phyloP scores from a whole-genome alignment of 2,888 invertebrate genomes.

The Octonoba sinensis region DNA sequence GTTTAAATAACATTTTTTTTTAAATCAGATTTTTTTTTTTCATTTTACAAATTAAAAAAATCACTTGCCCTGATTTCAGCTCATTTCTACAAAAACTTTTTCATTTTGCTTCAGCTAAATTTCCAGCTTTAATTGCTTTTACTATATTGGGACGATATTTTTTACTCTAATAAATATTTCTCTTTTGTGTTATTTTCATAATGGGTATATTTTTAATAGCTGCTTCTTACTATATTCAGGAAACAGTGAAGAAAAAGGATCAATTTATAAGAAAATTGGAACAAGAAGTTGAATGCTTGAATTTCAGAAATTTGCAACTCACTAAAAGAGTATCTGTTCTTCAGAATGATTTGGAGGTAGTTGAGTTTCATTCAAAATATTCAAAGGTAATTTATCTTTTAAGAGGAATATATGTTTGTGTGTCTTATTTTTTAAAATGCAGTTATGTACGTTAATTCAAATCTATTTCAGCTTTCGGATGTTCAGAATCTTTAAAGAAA shows the following conservation, averaged over 20 bases:
- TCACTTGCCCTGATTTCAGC: no score
- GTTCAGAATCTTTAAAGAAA: no score
- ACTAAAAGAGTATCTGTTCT: slow-evolving; percentile 90
- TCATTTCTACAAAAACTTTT: no score
- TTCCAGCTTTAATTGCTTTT: no score
- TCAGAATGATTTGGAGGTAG: slow-evolving; percentile 86
- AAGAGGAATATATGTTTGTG: no score
- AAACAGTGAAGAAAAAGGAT: slow-evolving; percentile 85
- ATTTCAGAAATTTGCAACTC: slow-evolving; percentile 92
- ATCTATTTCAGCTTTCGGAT: no score
- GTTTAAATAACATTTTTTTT: no score
- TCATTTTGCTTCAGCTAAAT: not conserved
- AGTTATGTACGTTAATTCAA: no score
- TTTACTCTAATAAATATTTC: not conserved
- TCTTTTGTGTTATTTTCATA: not conserved
- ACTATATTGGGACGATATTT: not conserved
- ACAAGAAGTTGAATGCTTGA: slow-evolving; percentile 92
- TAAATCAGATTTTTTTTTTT: no score
- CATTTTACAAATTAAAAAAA: no score
- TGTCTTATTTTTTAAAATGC: no score
- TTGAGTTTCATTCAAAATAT: slow-evolving; percentile 67
- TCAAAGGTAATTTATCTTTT: slow-evolving; percentile 27
- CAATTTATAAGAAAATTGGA: slow-evolving; percentile 86
- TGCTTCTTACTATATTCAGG: slow-evolving; percentile 71
- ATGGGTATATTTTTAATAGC: not conserved